These are phyloP conservation scores for Neoniphon sammara DNA, from an alignment of 2,797 vertebrate species.

Conservation along the genomic window DNA sequence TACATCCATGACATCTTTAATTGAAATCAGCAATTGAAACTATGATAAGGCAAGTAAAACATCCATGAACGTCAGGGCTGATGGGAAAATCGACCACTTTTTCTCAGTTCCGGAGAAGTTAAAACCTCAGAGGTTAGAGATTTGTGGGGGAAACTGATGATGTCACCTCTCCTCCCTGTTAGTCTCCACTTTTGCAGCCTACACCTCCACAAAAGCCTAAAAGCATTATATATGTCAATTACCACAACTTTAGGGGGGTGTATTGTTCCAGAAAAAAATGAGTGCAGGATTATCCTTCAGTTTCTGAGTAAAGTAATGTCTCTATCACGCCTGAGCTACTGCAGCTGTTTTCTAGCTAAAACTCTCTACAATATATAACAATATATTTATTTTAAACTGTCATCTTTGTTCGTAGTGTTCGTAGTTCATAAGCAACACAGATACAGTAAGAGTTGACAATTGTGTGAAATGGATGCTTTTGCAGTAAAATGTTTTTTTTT, in stretches of 20 bases:
- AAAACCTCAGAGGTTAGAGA: too few relatives aligned
- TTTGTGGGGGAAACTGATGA: too few relatives aligned
- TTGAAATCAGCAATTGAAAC: not conserved
- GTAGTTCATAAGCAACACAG: not conserved
- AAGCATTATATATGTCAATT: slow-evolving; percentile 58
- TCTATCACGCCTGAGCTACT: too few relatives aligned
- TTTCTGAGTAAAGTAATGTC: not conserved
- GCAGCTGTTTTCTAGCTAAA: not conserved
- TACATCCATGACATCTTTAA: slow-evolving; percentile 1
- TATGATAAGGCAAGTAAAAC: not conserved
- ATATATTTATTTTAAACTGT: not conserved
- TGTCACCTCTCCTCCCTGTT: not conserved
- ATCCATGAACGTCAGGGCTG: not conserved
- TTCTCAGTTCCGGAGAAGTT: too few relatives aligned
- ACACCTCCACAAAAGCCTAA: slow-evolving; percentile 13
- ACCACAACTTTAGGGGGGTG: slow-evolving; percentile 52
- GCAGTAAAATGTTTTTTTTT: slow-evolving; percentile 20
- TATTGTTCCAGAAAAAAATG: slow-evolving; percentile 56
- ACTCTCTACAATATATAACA: not conserved
- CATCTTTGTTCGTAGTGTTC: not conserved
- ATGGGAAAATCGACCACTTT: not conserved
- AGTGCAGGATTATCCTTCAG: slow-evolving; percentile 17
- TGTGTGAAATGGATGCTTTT: slow-evolving; percentile 34
- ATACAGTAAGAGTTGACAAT: slow-evolving; percentile 2
- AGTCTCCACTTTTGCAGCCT: not conserved